Evolutionary conservation across 2,888 invertebrate genomes (phyloP), one percentile per base, ranked within the genome.

Genomic region (Platerodrilus igneus): DNA sequence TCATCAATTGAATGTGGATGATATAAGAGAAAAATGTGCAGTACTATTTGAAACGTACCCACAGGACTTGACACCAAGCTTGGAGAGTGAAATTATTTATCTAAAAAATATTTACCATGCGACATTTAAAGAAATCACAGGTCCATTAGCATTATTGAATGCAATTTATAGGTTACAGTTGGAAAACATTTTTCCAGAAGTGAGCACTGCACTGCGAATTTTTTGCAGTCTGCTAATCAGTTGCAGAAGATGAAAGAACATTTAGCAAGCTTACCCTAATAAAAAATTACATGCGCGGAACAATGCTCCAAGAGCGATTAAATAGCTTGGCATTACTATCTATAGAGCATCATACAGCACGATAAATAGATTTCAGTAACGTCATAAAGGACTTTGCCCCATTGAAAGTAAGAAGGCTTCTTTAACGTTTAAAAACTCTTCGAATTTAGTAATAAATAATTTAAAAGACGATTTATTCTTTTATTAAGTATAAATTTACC

Each of bases 141-240:
- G 22, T 22, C 22, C 22, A 22, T 22, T 22, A 22, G 22, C 8
- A 22, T 22, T 22, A 22, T 22, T 22, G 22, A 22, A 22, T 22
- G 22, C 8, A n/a, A n/a, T 22, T 22, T 22, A 22, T 10, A 22
- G 10, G 4, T 22, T 7, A n/a, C 22, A 22, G 22, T 22, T 22
- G 22, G 22, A 22, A 6, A 22, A 4, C 22, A 22, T 22, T 22
- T 22, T 22, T 22, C 22, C 9, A n/a, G 22, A 22, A 22, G 22
- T 22, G 22, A 22, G 9, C 22, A 22, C 10, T 22, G 22, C 22
- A 22, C 10, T 22, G 9, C 22, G 5, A 22, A 22, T 22, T 22
- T 22, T 22, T 22, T 4, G 5, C 4, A 10, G 4, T n/a, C n/a
- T n/a, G n/a, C 9, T 3, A 22, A 22, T 9, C 22, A 22, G 22